Evolutionary conservation across 1,140 invertebrate genomes (phyloP), one percentile per base, ranked within the genome.

Genomic region (Pseudoatta argentina): DNA sequence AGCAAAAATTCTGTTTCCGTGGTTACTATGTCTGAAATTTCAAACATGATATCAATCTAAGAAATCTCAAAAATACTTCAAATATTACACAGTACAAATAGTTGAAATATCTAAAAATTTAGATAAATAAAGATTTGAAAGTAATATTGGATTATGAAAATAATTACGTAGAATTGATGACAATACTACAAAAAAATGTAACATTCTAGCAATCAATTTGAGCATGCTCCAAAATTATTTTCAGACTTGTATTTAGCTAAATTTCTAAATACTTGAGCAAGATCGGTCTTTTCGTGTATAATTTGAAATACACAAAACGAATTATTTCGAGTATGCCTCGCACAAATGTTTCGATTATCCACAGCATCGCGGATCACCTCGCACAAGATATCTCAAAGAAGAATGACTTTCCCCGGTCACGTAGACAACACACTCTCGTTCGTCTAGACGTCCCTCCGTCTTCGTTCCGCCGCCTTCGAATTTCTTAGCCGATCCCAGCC

Each of bases 321-420:
- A 71, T 71, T 57, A 59, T n/a, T 34, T 30, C 10, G 18, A 10
- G 30, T 34, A 27, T 12, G 53, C 5, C 63, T 53, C 27, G 77
- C 48, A 21, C 34, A 48, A 73, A 16, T 57, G 39, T 78, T 14
- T 12, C 44, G 76, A 51, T 78, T 78, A 53, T 66, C 44, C 76
- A 4, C 14, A 30, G 18, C 59, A 21, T 61, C 57, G 77, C 44
- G 34, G 91, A 93, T 93, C 92, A 91, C 89, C 93, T 67, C 66
- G 86, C 69, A 53, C 55, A 48, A 69, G 67, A 89, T 87, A 44
- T 73, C 59, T 66, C 61, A 72, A 89, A 90, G 89, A 91, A 81
- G 89, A 89, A 91, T 90, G 91, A 89, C 86, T 88, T 91, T 86
- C 69, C 78, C 71, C 75, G 90, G 92, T 94, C 93, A 94, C 93